Evolutionary conservation across 1,140 invertebrate genomes (phyloP), one percentile per base, ranked within the genome.

Genomic region (Caenorhabditis inopinata): DNA sequence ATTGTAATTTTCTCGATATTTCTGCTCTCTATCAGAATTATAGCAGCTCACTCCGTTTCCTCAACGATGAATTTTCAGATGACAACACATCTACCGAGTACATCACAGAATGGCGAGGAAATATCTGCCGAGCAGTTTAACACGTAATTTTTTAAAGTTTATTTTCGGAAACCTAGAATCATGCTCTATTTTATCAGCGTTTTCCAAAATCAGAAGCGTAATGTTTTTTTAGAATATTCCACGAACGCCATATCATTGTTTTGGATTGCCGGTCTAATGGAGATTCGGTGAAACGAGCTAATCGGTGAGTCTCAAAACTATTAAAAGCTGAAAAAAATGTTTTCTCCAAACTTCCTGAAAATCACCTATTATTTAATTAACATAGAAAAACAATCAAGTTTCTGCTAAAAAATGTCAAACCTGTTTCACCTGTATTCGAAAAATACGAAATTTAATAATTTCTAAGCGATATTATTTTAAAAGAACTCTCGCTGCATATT

Each of bases 71-170:
- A 42, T 42, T 38, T 68, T 38, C 58, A 68, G 58, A 68, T 68
- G 58, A 42, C 58, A 42, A 68, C 58, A 18, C 58, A 68, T 38
- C n/a, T 18, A 42, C 58, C 58, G 32, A 68, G 58, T 32, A 68
- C 58, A 68, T 68, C 58, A 9, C 58, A 68, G n/a, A 68, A 68
- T 38, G 58, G 58, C n/a, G 58, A 68, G n/a, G 58, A 68, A 32
- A 68, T 68, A 32, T 68, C 58, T 18, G 58, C 58, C 38, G 58
- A 68, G n/a, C 58, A 68, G 38, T 68, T 68, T 32, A 68, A 68
- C n/a, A 68, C 32, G 58, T 58, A 16, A 23, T 9, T 51, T 51
- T 25, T 51, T 42, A 7, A 11, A 51, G 5, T 51, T 51, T 9
- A 32, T 58, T 32, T n/a, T n/a, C n/a, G n/a, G n/a, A n/a, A n/a